These are phyloP conservation scores for Drosophila murphyi DNA, from an alignment of 1,140 invertebrate species.

Conservation along the genomic window DNA sequence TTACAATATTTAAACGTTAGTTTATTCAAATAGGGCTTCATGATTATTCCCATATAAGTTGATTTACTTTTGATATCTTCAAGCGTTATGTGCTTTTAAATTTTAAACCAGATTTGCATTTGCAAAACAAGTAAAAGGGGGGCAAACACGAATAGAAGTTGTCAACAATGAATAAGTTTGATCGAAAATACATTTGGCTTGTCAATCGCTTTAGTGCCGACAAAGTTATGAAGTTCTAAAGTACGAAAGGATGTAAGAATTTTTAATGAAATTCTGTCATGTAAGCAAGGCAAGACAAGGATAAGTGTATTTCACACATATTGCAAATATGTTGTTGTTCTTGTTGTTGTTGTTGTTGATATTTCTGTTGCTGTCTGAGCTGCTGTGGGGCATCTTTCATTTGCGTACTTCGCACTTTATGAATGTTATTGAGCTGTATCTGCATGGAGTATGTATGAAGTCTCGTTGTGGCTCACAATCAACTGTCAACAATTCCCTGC, in stretches of 20 bases:
- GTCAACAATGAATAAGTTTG: too few relatives aligned
- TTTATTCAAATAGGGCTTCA: too few relatives aligned
- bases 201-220: not conserved
- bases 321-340: not conserved
- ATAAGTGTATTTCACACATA: constrained; percentile 4
- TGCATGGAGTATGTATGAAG: constrained; percentile 5
- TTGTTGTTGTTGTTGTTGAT: not conserved
- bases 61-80: too few relatives aligned
- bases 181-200: not conserved
- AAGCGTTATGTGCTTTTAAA: not conserved
- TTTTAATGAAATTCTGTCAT: constrained; percentile 8
- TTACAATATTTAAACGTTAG: too few relatives aligned
- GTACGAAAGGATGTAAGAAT: not conserved
- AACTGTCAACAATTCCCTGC: constrained; percentile 22
- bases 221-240: not conserved
- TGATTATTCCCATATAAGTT: too few relatives aligned
- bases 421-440: constrained; percentile 21
- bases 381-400: constrained; percentile 13
- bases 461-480: constrained; percentile 63
- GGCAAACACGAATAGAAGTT: too few relatives aligned
- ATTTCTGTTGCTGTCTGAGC: not conserved
- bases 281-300: not conserved
- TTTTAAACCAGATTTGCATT: not conserved
- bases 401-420: constrained; percentile 24
- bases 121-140: too few relatives aligned